Percentiles rank a stretch among this genome's conserved stretches.
Conservation (phyloP, 2,113 vertebrate species). For the Phycodurus eques region DNA sequence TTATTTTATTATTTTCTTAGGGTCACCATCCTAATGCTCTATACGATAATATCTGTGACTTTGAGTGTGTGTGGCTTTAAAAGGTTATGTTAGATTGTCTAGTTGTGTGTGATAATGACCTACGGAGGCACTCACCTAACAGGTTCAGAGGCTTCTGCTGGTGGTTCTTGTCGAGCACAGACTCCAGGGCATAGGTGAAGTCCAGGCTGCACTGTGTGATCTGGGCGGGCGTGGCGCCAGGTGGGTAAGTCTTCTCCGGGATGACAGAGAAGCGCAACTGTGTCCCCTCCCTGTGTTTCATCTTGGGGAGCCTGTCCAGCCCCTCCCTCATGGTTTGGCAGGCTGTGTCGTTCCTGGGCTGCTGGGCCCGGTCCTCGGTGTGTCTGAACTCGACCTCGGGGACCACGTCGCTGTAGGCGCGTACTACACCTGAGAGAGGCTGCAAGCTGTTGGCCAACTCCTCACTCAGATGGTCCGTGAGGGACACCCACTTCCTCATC, state of each 20-base stretch:
- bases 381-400: slow-evolving; percentile 77
- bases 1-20: too few relatives aligned
- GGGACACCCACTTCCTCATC: slow-evolving; percentile 90
- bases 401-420: slow-evolving; percentile 86
- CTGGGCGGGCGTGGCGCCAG: slow-evolving; percentile 85
- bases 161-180: slow-evolving; percentile 76
- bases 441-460: slow-evolving; percentile 76
- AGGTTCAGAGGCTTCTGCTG: slow-evolving; percentile 76
- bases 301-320: slow-evolving; percentile 83
- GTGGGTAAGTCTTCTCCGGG: slow-evolving; percentile 83
- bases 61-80: too few relatives aligned
- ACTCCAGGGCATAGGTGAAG: slow-evolving; percentile 85
- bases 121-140: slow-evolving; percentile 75
- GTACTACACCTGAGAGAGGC: slow-evolving; percentile 82
- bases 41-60: too few relatives aligned
- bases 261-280: slow-evolving; percentile 86
- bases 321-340: slow-evolving; percentile 92
- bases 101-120: background rate
- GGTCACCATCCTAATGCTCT: too few relatives aligned
- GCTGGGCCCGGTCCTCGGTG: slow-evolving; percentile 79
- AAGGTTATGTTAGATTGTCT: too few relatives aligned
- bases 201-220: slow-evolving; percentile 92
- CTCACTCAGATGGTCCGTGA: slow-evolving; percentile 80
- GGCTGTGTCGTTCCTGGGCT: slow-evolving; percentile 78
- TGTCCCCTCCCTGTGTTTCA: slow-evolving; percentile 85